phyloP scores from a whole-genome alignment of 2,888 invertebrate species.

The Drosophila kanekoi region DNA sequence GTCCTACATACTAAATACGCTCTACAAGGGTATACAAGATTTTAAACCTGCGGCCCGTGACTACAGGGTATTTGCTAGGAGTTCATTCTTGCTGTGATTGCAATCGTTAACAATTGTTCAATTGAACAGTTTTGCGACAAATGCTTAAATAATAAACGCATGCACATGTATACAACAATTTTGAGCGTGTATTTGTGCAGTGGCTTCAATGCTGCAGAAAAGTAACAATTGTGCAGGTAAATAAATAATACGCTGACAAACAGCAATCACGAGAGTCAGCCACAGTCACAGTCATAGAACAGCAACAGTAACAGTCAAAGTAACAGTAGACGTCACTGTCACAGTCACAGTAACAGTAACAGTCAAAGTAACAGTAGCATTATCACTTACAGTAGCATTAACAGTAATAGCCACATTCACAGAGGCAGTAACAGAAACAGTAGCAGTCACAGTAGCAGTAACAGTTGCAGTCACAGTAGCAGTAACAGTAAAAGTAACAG shows the following conservation, averaged over 20 bases:
- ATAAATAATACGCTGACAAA: constrained; percentile 10
- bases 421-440: too few species aligned
- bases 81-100: not conserved
- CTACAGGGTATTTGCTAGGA: not conserved
- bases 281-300: not conserved
- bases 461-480: too few species aligned
- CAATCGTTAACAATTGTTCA: not conserved
- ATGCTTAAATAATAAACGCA: constrained; percentile 2
- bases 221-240: constrained; percentile 4
- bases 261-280: not conserved
- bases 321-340: too few species aligned
- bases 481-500: too few species aligned
- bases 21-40: not conserved
- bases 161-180: not conserved
- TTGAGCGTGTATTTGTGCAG: not conserved
- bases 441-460: too few species aligned
- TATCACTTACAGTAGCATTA: too few species aligned
- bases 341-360: too few species aligned
- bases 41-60: not conserved
- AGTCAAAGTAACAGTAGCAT: too few species aligned
- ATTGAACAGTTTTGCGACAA: not conserved
- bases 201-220: not conserved
- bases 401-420: too few species aligned
- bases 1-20: too few species aligned
- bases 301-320: not conserved